These are phyloP conservation scores for Callithrix jacchus DNA, from an alignment of 2,113 vertebrate genomes.

Conservation along the genomic window DNA sequence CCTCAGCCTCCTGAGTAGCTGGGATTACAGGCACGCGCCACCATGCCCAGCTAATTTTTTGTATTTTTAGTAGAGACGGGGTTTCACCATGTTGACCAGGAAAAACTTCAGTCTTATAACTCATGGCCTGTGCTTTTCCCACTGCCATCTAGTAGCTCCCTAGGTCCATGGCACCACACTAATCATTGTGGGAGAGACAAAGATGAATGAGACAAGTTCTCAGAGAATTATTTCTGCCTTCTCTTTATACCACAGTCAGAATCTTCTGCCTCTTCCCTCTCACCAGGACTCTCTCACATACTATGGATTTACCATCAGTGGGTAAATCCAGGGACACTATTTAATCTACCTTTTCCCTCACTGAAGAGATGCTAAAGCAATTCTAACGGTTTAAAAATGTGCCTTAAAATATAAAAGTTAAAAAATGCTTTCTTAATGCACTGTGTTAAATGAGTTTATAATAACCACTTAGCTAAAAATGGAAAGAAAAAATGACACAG, in stretches of 20 bases:
- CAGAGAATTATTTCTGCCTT: not conserved
- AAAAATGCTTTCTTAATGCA: not conserved
- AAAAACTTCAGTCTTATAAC: not conserved
- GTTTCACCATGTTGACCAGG: too few species aligned
- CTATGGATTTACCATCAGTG: not conserved
- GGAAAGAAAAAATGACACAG: constrained; percentile 29
- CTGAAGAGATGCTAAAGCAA: not conserved
- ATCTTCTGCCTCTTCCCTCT: not conserved
- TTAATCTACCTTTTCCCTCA: constrained; percentile 1
- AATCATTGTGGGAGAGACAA: not conserved
- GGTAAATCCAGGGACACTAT: not conserved
- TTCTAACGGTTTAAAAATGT: not conserved
- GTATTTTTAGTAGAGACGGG: too few species aligned
- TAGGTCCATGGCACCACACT: not conserved
- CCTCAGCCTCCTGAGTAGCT: too few species aligned
- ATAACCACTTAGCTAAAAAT: not conserved
- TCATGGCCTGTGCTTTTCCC: not conserved
- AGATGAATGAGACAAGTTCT: not conserved
- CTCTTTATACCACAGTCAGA: not conserved
- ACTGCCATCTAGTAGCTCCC: not conserved
- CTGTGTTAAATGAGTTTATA: not conserved
- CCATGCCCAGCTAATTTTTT: too few species aligned
- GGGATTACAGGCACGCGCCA: too few species aligned
- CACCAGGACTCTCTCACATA: not conserved
- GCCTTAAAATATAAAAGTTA: not conserved